Conservation (phyloP, 2,113 vertebrate genomes). For the Saccopteryx bilineata region DNA sequence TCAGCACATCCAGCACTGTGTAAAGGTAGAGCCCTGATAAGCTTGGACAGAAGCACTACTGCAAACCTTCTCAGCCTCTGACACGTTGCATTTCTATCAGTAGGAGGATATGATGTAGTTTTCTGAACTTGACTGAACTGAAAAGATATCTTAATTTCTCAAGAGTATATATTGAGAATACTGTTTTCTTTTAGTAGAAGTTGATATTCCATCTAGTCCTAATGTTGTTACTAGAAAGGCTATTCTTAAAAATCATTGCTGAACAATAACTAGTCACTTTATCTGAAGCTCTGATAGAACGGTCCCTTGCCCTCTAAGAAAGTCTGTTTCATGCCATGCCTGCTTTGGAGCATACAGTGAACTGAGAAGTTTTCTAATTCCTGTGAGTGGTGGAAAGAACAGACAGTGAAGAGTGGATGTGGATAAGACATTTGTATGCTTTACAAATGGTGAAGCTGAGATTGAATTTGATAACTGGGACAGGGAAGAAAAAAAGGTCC, state of each 20-base stretch:
- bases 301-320: not conserved
- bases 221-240: not conserved
- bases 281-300: not conserved
- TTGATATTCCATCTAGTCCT: not conserved
- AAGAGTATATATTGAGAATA: not conserved
- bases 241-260: slow-evolving; percentile 39
- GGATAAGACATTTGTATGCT: not conserved
- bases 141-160: slow-evolving; percentile 36
- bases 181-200: not conserved
- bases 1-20: not conserved
- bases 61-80: not conserved
- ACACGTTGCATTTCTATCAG: not conserved
- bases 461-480: not conserved
- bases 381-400: not conserved
- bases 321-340: not conserved
- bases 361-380: not conserved
- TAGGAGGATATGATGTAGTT: not conserved
- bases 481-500: not conserved
- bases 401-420: not conserved
- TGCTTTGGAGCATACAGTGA: not conserved
- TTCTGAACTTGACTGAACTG: not conserved
- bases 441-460: not conserved
- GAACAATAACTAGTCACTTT: not conserved
- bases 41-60: not conserved
- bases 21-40: not conserved